These are phyloP conservation scores for Girardinichthys multiradiatus DNA, from an alignment of 2,113 vertebrate species.

Conservation along the genomic window DNA sequence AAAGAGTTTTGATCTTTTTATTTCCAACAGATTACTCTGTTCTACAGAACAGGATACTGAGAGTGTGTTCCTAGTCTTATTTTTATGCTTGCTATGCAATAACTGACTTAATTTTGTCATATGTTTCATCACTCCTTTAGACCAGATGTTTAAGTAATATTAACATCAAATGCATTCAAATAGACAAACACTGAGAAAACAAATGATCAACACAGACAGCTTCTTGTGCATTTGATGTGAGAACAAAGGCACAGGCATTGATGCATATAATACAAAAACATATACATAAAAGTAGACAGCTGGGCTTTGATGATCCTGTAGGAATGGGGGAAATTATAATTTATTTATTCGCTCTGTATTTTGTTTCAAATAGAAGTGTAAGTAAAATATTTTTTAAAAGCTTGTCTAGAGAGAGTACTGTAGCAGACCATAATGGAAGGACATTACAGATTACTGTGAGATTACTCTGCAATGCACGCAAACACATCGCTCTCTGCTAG, in stretches of 20 bases:
- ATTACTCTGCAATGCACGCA: constrained; percentile 21
- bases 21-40: constrained; percentile 32
- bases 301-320: constrained; percentile 22
- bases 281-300: background rate
- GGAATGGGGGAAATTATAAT: constrained; percentile 1
- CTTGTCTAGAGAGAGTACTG: constrained; percentile 27
- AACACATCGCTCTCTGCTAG: constrained; percentile 12
- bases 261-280: constrained; percentile 7
- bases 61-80: constrained; percentile 25
- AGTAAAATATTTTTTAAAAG: constrained; percentile 5
- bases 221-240: constrained; percentile 6
- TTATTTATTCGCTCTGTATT: constrained; percentile 8
- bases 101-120: constrained; percentile 34
- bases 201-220: background rate
- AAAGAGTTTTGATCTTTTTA: constrained; percentile 26
- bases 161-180: constrained; percentile 27
- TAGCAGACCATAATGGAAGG: constrained; percentile 30
- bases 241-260: constrained; percentile 13
- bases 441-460: constrained; percentile 17
- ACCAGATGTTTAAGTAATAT: background rate
- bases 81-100: constrained; percentile 22
- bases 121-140: constrained; percentile 3
- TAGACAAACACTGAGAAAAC: constrained; percentile 16
- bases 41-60: constrained; percentile 43
- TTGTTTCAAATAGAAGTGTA: background rate